These are phyloP conservation scores for Theodoxus fluviatilis DNA, from an alignment of 2,888 invertebrate species.

Conservation along the genomic window DNA sequence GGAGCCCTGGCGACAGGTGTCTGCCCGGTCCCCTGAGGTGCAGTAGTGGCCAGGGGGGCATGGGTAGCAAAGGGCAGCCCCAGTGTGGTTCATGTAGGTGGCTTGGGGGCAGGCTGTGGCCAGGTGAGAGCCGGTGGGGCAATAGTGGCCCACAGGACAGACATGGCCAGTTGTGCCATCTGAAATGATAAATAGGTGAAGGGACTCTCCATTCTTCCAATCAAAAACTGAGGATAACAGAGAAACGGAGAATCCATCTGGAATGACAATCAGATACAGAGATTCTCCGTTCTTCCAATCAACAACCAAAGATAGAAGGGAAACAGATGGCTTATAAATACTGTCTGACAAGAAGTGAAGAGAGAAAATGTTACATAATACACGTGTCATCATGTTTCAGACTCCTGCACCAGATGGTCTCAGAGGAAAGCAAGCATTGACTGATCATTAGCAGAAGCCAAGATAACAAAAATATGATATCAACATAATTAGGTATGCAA, in stretches of 20 bases:
- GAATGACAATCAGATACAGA: background rate
- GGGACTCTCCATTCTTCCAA: background rate
- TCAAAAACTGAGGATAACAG: no score
- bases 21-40: conserved; percentile 46
- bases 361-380: no score
- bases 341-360: background rate
- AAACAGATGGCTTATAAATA: background rate
- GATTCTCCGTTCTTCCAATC: background rate
- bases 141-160: conserved; percentile 58
- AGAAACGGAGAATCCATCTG: background rate
- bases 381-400: no score
- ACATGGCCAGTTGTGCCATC: conserved; percentile 58
- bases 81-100: conserved; percentile 57
- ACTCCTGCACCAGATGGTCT: no score
- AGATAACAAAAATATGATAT: no score
- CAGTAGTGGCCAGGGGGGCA: conserved; percentile 60
- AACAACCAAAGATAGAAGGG: background rate
- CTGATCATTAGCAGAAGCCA: no score
- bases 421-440: no score
- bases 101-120: conserved; percentile 47
- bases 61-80: conserved; percentile 46
- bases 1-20: conserved; percentile 59
- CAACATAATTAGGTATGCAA: no score
- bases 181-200: conserved; percentile 30
- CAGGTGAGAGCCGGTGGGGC: conserved; percentile 41